Evolutionary conservation across 2,113 vertebrate species (phyloP).

Genomic region (Chascanopsetta lugubris): DNA sequence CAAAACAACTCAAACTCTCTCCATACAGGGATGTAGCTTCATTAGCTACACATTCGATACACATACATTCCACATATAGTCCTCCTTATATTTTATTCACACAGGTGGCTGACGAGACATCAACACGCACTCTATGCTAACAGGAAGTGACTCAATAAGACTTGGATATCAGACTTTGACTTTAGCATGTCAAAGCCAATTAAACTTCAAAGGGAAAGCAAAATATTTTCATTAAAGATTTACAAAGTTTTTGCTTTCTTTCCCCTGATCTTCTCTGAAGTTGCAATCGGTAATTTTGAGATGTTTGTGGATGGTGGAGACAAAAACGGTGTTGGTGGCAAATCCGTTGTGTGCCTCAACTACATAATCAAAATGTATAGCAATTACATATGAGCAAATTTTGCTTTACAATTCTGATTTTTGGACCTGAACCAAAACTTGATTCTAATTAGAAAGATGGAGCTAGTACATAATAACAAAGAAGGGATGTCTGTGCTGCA

Average conservation of each 20-base stretch:
- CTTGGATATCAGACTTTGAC: slow-evolving; percentile 7
- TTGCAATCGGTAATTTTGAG: neutral
- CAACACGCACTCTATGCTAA: neutral
- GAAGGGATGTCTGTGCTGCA: too few relatives aligned
- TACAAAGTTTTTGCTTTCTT: neutral
- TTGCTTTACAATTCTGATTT: too few relatives aligned
- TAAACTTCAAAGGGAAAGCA: slow-evolving; percentile 10
- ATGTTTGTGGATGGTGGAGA: neutral
- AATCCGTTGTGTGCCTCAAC: neutral
- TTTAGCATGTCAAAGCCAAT: slow-evolving; percentile 8
- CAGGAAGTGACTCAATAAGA: neutral
- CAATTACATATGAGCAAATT: too few relatives aligned
- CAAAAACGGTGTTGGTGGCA: slow-evolving; percentile 1
- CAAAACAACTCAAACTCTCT: neutral
- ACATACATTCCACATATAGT: neutral
- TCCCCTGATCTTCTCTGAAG: slow-evolving; percentile 3
- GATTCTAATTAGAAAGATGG: too few relatives aligned
- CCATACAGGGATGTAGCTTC: neutral
- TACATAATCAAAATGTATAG: neutral
- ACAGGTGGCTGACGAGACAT: neutral
- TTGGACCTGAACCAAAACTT: too few relatives aligned
- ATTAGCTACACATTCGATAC: neutral
- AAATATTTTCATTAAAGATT: slow-evolving; percentile 5
- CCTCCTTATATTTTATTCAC: neutral
- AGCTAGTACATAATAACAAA: too few relatives aligned